A percentile compares a stretch with the other conserved stretches of the same genome.
Evolutionary conservation across 2,113 vertebrate genomes (phyloP).

Genomic region (Nipponia nippon): DNA sequence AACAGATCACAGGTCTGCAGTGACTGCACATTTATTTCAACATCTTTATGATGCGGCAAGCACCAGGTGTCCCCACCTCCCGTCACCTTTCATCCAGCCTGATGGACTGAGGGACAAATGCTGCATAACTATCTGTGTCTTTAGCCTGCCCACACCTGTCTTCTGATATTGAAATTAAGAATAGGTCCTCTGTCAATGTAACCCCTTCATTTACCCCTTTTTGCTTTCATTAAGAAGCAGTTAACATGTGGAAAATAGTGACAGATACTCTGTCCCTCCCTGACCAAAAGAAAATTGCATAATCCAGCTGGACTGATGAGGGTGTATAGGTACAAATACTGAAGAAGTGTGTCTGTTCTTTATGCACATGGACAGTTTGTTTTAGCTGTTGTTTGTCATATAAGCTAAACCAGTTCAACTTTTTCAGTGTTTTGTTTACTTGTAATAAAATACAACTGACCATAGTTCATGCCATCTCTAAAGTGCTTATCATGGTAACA

Average conservation of each 20-base stretch:
- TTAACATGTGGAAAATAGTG: neutral
- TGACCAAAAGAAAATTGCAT: neutral
- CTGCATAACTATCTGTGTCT: rapidly evolving
- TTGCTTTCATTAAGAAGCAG: neutral
- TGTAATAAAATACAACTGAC: neutral
- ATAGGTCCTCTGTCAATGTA: neutral
- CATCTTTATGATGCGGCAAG: neutral
- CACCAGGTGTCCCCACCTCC: neutral
- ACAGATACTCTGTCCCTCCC: neutral
- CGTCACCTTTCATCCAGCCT: neutral
- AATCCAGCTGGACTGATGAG: neutral
- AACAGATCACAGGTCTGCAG: neutral
- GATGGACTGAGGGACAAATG: neutral
- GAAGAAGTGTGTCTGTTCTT: neutral
- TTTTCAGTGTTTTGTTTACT: neutral
- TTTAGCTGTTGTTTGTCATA: neutral
- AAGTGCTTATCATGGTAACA: neutral
- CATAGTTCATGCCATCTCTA: neutral
- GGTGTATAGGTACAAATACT: neutral
- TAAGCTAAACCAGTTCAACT: neutral
- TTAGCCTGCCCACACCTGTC: neutral
- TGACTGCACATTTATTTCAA: neutral
- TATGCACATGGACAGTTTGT: neutral
- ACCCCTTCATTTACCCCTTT: neutral
- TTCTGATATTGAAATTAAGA: neutral